Evolutionary conservation across 2,888 invertebrate species (phyloP), one percentile per base, ranked within the genome.

Genomic region (Archips crataeganus): DNA sequence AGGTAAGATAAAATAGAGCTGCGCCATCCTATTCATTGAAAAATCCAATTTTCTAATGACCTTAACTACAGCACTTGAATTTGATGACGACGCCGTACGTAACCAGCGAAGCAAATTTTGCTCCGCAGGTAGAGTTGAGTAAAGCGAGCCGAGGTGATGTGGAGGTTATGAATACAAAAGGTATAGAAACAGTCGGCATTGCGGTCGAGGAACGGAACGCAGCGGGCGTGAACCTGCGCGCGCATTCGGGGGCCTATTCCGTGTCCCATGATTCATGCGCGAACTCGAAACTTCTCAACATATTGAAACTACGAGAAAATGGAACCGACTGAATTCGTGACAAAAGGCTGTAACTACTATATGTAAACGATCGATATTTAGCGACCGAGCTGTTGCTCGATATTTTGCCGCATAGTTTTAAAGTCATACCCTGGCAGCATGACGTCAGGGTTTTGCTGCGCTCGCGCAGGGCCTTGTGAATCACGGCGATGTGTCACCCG

Each of bases 401-500:
- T 75, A 78, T 75, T 73, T 77, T 78, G 77, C 70, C 78, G 77
- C 63, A 60, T 65, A 66, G 74, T 72, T 77, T 81, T 73, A 78
- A 79, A 80, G 82, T 86, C 86, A 79, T 77, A 79, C 65, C 15
- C 47, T 59, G 68, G 51, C 47, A 79, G 75, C 85, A 79, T 92
- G 92, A 93, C 92, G 93, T 93, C 93, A 93, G 81, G 82, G 86
- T 89, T 89, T 89, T 32, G 32, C 45, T 89, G 87, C 84, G 87
- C 85, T 84, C 87, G 87, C 87, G 88, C 88, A 86, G 78, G 81
- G 79, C 77, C 79, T 67, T 79, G 85, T 93, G 93, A 93, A 88
- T 93, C 93, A 93, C 85, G 85, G 86, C 85, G 90, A 92, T 93
- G 93, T 92, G 93, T 93, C 93, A 93, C 85, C 84, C 84, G 78